Percentiles rank a stretch among this genome's conserved stretches.
Conservation (phyloP, 2,113 vertebrate species). For the Hippocampus mohnikei region DNA sequence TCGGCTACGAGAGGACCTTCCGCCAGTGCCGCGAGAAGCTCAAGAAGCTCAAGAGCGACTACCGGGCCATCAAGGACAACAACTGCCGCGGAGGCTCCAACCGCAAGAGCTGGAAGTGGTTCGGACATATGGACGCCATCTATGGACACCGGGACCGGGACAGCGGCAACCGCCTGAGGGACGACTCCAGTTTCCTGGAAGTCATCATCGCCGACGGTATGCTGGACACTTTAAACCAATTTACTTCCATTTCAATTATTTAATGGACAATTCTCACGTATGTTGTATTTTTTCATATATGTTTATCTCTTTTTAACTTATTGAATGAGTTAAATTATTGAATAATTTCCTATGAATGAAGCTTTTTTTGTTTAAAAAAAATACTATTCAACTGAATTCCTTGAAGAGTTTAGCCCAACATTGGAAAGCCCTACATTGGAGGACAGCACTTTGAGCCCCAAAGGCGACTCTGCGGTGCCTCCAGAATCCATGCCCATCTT, state of each 20-base stretch:
- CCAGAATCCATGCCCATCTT: background rate
- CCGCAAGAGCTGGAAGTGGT: background rate
- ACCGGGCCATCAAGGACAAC: background rate
- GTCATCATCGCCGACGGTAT: background rate
- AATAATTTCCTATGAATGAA: background rate
- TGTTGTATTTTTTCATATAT: background rate
- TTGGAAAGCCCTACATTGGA: background rate
- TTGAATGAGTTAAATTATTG: too few species aligned
- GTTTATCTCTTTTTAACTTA: background rate
- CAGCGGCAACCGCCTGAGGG: background rate
- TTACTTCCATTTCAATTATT: background rate
- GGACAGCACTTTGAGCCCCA: background rate
- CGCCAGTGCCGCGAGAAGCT: background rate
- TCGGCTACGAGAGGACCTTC: background rate
- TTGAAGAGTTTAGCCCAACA: background rate
- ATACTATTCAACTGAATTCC: background rate
- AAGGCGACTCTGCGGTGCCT: background rate
- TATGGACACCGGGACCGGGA: background rate
- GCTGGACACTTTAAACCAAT: background rate
- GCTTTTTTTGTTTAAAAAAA: background rate
- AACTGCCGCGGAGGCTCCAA: too few species aligned
- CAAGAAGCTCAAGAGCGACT: conserved; percentile 4
- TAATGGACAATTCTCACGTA: background rate
- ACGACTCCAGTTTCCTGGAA: background rate
- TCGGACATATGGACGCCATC: conserved; percentile 1